Evolutionary conservation across 2,113 vertebrate species (phyloP).

Genomic region (Ascaphus truei): DNA sequence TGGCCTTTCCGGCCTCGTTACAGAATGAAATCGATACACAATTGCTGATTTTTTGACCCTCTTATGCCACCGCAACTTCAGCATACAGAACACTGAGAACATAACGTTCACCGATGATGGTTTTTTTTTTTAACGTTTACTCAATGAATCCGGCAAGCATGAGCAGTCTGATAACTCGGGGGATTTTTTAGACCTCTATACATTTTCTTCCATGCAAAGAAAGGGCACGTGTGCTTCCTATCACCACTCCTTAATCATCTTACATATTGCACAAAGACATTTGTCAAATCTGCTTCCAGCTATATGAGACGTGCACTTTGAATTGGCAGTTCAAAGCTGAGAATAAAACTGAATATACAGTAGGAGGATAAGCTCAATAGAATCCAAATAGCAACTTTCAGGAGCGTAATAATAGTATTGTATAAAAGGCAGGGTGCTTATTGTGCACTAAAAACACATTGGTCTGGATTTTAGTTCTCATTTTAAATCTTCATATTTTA

Average conservation of each 20-base stretch:
- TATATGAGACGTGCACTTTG: constrained; percentile 59
- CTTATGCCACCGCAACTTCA: constrained; percentile 48
- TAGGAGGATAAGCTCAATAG: constrained; percentile 57
- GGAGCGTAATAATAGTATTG: constrained; percentile 46
- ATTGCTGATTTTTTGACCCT: constrained; percentile 60
- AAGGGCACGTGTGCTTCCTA: constrained; percentile 53
- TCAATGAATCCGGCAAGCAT: constrained; percentile 47
- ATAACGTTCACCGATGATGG: constrained; percentile 48
- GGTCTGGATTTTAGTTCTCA: constrained; percentile 42
- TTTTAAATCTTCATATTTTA: constrained; percentile 15
- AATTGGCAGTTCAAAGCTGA: constrained; percentile 58
- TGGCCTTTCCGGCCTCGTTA: constrained; percentile 53
- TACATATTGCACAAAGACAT: constrained; percentile 67
- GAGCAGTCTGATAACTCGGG: constrained; percentile 54
- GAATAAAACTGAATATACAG: constrained; percentile 63
- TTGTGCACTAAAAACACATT: constrained; percentile 25
- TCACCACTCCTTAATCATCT: constrained; percentile 67
- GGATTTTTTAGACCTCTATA: constrained; percentile 44
- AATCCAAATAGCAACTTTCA: constrained; percentile 62
- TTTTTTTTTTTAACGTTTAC: constrained; percentile 37
- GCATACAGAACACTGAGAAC: constrained; percentile 44
- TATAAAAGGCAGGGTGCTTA: constrained; percentile 18
- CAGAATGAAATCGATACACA: constrained; percentile 53
- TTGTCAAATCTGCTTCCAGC: constrained; percentile 71
- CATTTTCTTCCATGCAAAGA: constrained; percentile 53